Evolutionary conservation across 2,888 invertebrate species (phyloP).

Genomic region (Meta bourneti): DNA sequence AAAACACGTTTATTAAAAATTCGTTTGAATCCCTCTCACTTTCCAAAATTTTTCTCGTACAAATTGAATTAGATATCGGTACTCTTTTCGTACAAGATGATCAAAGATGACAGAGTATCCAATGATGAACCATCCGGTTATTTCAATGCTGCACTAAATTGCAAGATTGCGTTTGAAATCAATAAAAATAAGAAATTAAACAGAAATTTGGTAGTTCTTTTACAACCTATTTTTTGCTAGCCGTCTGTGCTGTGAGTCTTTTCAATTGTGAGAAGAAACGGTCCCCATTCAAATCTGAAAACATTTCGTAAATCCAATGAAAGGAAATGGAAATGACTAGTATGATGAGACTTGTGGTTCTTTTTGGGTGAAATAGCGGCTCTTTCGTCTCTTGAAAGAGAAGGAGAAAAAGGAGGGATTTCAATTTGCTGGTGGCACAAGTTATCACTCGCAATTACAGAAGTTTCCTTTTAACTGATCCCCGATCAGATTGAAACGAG

Average conservation of each 20-base stretch:
- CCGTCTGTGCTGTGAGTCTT: neutral
- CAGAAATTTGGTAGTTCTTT: neutral
- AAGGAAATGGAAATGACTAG: slow-evolving; percentile 51
- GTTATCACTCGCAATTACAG: slow-evolving; percentile 31
- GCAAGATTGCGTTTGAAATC: neutral
- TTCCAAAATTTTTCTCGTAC: neutral
- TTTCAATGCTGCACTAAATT: neutral
- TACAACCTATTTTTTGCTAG: neutral
- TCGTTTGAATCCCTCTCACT: neutral
- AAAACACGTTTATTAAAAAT: neutral
- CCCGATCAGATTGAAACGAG: neutral
- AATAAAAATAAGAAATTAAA: neutral
- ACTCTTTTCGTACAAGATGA: neutral
- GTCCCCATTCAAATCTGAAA: slow-evolving; percentile 34
- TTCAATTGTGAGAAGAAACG: slow-evolving; percentile 28
- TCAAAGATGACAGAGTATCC: neutral
- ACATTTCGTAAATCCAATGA: slow-evolving; percentile 46
- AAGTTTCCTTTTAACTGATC: slow-evolving; percentile 9
- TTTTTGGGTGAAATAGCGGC: slow-evolving; percentile 6
- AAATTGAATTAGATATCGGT: neutral
- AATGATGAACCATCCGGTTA: too few species aligned
- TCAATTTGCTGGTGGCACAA: slow-evolving; percentile 41
- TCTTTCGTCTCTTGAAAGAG: slow-evolving; percentile 1
- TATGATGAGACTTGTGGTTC: slow-evolving; percentile 45
- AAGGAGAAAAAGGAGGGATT: neutral